phyloP scores from a whole-genome alignment of 2,113 vertebrate genomes.

The Cryptomyrus ogoouensis region DNA sequence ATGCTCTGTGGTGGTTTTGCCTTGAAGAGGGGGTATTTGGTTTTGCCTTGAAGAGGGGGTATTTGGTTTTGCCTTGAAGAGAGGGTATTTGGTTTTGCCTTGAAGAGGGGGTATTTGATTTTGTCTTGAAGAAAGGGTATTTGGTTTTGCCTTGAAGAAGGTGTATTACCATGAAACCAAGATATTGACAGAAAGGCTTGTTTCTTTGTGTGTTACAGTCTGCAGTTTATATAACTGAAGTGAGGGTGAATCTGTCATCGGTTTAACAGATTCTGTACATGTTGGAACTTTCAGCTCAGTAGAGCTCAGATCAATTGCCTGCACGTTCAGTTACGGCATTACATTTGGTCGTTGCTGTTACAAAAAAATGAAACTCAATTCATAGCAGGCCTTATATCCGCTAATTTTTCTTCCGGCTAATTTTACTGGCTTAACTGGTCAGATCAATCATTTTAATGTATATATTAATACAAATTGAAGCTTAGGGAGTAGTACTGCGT shows the following conservation, averaged over 20 bases:
- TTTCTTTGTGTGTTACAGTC: neutral
- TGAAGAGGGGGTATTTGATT: neutral
- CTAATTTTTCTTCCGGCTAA: neutral
- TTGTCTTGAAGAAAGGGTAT: neutral
- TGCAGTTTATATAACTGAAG: neutral
- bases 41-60: no score
- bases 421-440: slow-evolving; percentile 1
- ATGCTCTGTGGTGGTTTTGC: neutral
- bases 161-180: neutral
- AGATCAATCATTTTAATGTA: neutral
- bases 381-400: neutral
- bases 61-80: no score
- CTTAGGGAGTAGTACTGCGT: neutral
- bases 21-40: no score
- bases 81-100: no score
- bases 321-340: neutral
- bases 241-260: neutral
- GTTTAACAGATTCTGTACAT: neutral
- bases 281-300: neutral
- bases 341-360: neutral
- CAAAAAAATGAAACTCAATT: neutral
- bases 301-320: neutral
- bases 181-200: neutral
- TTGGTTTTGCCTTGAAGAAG: neutral
- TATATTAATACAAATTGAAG: neutral